phyloP scores from a whole-genome alignment of 2,888 invertebrate genomes.

The Lepas anatifera region DNA sequence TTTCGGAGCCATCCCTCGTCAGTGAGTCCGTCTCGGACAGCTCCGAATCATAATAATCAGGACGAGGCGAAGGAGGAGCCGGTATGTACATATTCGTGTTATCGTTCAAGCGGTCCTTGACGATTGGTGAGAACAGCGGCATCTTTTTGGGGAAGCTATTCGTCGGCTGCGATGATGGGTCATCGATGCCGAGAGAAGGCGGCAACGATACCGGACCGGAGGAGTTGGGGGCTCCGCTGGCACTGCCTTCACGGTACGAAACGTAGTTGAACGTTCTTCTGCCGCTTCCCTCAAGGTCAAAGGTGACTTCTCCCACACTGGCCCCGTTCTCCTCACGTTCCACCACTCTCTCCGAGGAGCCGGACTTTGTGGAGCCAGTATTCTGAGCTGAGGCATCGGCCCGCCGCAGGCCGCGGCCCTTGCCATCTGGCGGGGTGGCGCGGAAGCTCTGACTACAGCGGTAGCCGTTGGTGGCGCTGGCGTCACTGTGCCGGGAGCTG shows the following conservation, averaged over 20 bases:
- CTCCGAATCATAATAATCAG: slow-evolving; percentile 24
- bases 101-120: slow-evolving; percentile 19
- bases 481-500: slow-evolving; percentile 2
- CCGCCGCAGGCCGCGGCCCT: not conserved
- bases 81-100: slow-evolving; percentile 26
- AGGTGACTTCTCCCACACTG: not conserved
- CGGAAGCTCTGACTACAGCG: not conserved
- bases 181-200: not conserved
- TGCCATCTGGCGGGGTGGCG: not conserved
- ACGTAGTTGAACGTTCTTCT: not conserved
- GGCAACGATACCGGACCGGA: not conserved
- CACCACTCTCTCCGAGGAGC: not conserved
- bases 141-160: slow-evolving; percentile 8
- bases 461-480: slow-evolving; percentile 1
- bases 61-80: slow-evolving; percentile 25
- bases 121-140: slow-evolving; percentile 13
- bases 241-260: not conserved
- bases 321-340: not conserved
- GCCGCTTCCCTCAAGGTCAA: not conserved
- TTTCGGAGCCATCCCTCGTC: not conserved
- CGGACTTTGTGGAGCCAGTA: no score
- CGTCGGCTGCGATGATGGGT: not conserved
- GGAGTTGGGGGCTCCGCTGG: no score
- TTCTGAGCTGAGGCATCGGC: not conserved
- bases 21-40: slow-evolving; percentile 16